Evolutionary conservation across 1,140 invertebrate species (phyloP).

Genomic region (Stenopsyche tienmushanensis): DNA sequence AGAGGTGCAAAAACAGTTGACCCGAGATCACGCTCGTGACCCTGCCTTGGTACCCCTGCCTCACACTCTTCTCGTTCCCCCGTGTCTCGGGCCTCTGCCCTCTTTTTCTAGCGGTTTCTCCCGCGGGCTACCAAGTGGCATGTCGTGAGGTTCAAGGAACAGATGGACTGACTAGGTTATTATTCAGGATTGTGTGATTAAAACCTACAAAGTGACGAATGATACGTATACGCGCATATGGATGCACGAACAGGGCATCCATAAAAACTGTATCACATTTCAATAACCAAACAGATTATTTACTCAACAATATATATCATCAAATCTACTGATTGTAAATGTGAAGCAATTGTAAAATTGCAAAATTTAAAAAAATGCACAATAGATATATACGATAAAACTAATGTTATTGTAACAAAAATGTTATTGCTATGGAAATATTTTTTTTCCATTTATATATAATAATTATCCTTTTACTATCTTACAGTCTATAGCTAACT

Average conservation of each 20-base stretch:
- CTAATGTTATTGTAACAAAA: too few relatives aligned
- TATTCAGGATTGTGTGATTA: neutral
- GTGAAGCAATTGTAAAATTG: too few relatives aligned
- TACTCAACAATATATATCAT: too few relatives aligned
- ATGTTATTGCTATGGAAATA: neutral
- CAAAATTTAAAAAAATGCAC: too few relatives aligned
- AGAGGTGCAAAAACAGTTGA: slow-evolving; percentile 59
- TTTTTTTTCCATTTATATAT: neutral
- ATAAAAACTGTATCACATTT: too few relatives aligned
- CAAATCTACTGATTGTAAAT: too few relatives aligned
- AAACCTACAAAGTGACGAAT: slow-evolving; percentile 6
- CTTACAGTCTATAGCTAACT: too few relatives aligned
- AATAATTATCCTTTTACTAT: neutral
- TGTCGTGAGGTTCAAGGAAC: slow-evolving; percentile 1
- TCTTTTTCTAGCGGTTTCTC: neutral
- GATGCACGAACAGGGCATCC: neutral
- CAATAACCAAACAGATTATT: too few relatives aligned
- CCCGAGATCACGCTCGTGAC: slow-evolving; percentile 58
- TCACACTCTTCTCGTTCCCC: slow-evolving; percentile 40
- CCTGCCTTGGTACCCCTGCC: slow-evolving; percentile 46
- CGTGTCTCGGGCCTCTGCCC: neutral
- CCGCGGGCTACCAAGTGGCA: slow-evolving; percentile 12
- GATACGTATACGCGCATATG: too few relatives aligned
- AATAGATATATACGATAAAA: too few relatives aligned
- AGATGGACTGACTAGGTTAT: slow-evolving; percentile 6